Evolutionary conservation across 2,797 vertebrate species (phyloP).

Genomic region (Yasuhikotakia modesta): DNA sequence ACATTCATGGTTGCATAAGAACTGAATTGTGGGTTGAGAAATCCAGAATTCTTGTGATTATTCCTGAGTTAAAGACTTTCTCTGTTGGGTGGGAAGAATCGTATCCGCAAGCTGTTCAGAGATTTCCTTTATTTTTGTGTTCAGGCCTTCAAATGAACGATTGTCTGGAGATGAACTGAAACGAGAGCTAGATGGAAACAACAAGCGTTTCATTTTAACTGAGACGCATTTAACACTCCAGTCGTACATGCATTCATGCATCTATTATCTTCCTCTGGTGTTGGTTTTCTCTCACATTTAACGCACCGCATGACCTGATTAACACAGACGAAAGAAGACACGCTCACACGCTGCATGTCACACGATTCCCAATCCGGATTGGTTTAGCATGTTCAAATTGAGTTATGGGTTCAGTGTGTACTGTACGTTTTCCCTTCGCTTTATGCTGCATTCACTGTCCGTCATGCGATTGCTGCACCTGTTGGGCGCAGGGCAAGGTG

Average conservation of each 20-base stretch:
- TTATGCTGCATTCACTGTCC: conserved; percentile 3
- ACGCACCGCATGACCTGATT: conserved; percentile 18
- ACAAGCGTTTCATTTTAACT: conserved; percentile 1
- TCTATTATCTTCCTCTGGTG: background rate
- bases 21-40: conserved; percentile 29
- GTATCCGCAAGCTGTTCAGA: conserved; percentile 38
- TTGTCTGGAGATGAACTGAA: conserved; percentile 15
- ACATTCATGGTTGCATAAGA: conserved; percentile 26
- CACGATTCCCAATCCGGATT: conserved; percentile 22
- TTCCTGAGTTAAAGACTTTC: conserved; percentile 36
- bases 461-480: conserved; percentile 28
- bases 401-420: conserved; percentile 38
- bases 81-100: conserved; percentile 47
- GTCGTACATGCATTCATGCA: background rate
- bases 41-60: conserved; percentile 48
- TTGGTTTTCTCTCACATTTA: background rate
- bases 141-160: conserved; percentile 30
- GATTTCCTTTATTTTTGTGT: conserved; percentile 40
- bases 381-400: conserved; percentile 20
- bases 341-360: conserved; percentile 19
- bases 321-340: conserved; percentile 23
- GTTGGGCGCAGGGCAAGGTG: conserved; percentile 13
- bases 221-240: conserved; percentile 7
- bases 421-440: conserved; percentile 36
- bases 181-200: conserved; percentile 9